Conservation (phyloP, 2,113 vertebrate genomes). For the Suricata suricatta region DNA sequence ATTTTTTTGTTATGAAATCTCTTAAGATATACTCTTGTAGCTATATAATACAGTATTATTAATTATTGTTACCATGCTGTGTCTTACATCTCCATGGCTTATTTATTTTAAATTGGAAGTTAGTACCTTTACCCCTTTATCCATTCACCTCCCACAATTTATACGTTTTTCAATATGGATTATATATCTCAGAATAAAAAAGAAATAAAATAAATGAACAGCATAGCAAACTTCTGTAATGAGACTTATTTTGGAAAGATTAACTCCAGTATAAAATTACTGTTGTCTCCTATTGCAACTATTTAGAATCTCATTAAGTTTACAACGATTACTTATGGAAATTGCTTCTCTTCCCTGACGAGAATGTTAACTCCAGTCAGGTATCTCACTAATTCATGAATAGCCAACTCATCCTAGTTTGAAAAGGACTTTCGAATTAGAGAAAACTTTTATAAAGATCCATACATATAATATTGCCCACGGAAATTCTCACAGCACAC, state of each 20-base stretch:
- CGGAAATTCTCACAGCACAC: conserved; percentile 40
- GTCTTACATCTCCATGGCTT: background rate
- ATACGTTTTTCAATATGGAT: background rate
- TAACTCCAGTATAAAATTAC: conserved; percentile 66
- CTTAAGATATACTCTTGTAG: background rate
- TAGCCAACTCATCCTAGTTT: conserved; percentile 65
- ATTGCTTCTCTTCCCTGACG: conserved; percentile 66
- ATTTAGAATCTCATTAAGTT: conserved; percentile 80
- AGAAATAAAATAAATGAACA: conserved; percentile 42
- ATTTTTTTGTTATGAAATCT: background rate
- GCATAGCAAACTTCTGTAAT: conserved; percentile 61
- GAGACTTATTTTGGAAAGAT: conserved; percentile 68
- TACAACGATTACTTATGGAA: conserved; percentile 74
- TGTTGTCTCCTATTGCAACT: conserved; percentile 72
- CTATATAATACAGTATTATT: background rate
- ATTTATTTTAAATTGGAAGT: background rate
- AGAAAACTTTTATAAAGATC: background rate
- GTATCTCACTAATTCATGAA: conserved; percentile 53
- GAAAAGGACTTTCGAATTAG: conserved; percentile 51
- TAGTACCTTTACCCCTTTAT: background rate
- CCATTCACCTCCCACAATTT: background rate
- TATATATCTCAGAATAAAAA: background rate
- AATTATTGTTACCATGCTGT: background rate
- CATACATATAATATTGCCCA: background rate
- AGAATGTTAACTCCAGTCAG: conserved; percentile 65